Evolutionary conservation across 92 coral and sea anemone genomes (phyloP), one percentile per base, ranked within the genome.

Genomic region (Pocillopora grandis): DNA sequence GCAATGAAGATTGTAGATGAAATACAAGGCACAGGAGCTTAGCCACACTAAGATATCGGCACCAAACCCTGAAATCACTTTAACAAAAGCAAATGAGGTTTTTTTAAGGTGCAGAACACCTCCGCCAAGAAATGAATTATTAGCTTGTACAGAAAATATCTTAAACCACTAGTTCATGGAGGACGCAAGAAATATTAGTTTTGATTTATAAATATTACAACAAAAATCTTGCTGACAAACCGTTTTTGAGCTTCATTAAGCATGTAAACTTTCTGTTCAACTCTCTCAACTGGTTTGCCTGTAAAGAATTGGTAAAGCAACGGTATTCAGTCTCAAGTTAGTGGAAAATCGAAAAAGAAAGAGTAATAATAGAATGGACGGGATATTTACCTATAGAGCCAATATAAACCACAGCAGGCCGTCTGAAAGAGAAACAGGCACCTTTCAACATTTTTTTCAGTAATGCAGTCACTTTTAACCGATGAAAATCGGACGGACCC

Each of bases 251-350:
- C 91, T 88, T 97, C 99, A 4, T 94, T 94, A 36, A 97, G 85
- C 81, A 97, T 12, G 75, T 91, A 81, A 35, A 92, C 98, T 37
- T 80, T 87, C 84, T 97, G 99, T 88, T 92, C 98, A 62, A 95
- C 98, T 75, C 99, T 90, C 78, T 97, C 99, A 12, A 95, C 98
- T 64, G 99, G 98, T 88, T 92, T 90, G 72, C 99, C 99, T 97
- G 84, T 18, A 35, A 76, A 36, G 31, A n/a, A 60, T n/a, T 57
- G n/a, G 27, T 18, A 58, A 59, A 27, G 23, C 10, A 59, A 65
- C 52, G 52, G 52, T 42, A 42, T 7, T 33, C 37, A 52, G n/a
- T 63, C n/a, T 62, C 70, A 66, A 15, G 12, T 11, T 59, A 0
- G 18, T 2, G 8, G 14, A 59, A 59, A 59, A 59, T 5, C 62